Base-by-base conservation (phyloP, 2,888 invertebrate species). In the Unio delphinus region DNA sequence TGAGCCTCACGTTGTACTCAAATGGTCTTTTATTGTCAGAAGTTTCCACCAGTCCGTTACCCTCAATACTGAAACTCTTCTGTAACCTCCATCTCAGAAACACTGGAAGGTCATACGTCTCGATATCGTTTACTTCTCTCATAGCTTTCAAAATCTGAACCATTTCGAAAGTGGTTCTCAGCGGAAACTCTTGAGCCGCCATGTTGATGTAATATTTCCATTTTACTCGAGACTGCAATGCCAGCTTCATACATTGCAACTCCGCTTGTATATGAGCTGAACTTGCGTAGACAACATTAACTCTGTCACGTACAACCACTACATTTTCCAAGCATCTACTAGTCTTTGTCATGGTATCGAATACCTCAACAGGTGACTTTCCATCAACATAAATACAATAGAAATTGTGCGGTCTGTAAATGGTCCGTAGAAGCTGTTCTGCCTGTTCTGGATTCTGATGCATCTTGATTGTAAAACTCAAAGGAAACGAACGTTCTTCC, bases 131-230 rank as follows among this genome's bases (percentile, higher is more conserved):
- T 3, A 83, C 80, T 2, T 89, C 89, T 55, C 87, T 83, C 66
- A 87, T 81, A 23, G 79, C 72, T 56, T 84, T 83, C 7, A 88
- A 76, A n/a, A 89, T 87, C 64, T 76, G 69, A 1, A 87, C 88
- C 63, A 90, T 74, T 73, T 90, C 88, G 11, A 81, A 72, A 76
- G 89, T 89, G 8, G 88, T 89, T 56, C 83, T 83, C 30, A 88
- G 69, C 6, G 89, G 89, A 62, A 90, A 83, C 69, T 89, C 88
- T 61, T 86, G 80, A 1, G 83, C 88, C 0, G 87, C 83, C 20
- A 88, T 77, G 62, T 90, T 80, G 17, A 80, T 76, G 61, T 75
- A 78, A 70, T 85, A 85, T 61, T 76, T 78, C 85, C 85, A 85
- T 6, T 62, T 66, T 4, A 62, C 60, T 5, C 55, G 34, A 20